Conservation (phyloP, 2,113 vertebrate genomes). For the Nanorana parkeri region DNA sequence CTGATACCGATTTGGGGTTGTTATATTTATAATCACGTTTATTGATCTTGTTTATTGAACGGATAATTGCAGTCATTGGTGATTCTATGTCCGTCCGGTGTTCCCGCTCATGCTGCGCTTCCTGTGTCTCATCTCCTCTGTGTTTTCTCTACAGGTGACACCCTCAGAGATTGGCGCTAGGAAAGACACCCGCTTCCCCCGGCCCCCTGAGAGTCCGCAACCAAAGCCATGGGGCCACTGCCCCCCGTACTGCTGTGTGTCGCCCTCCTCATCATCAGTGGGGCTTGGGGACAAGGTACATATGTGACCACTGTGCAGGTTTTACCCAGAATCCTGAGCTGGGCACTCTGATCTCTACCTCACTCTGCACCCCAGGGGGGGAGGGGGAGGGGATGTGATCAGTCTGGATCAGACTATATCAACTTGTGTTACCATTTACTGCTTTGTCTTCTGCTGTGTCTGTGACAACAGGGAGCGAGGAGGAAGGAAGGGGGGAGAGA, state of each 20-base stretch:
- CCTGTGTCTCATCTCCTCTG: neutral
- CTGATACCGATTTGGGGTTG: too few species aligned
- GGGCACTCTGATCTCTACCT: too few species aligned
- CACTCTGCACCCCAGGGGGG: too few species aligned
- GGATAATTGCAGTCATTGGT: too few species aligned
- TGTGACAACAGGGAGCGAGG: neutral
- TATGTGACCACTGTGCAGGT: too few species aligned
- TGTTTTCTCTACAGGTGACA: neutral
- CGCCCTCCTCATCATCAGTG: neutral
- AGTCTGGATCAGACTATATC: too few species aligned
- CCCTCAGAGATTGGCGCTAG: neutral
- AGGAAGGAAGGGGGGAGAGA: neutral
- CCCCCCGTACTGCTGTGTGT: neutral
- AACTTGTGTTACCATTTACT: neutral
- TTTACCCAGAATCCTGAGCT: too few species aligned
- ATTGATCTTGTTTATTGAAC: too few species aligned
- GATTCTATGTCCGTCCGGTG: too few species aligned
- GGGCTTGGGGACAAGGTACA: conserved; percentile 1
- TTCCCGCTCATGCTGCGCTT: neutral
- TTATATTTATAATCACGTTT: too few species aligned
- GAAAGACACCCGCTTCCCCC: neutral
- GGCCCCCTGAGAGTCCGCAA: neutral
- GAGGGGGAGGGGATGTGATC: too few species aligned
- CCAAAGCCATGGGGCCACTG: neutral
- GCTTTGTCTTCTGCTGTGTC: neutral